Evolutionary conservation across 2,797 vertebrate genomes (phyloP), one percentile per base, ranked within the genome.

Genomic region (Dicrostonyx torquatus): DNA sequence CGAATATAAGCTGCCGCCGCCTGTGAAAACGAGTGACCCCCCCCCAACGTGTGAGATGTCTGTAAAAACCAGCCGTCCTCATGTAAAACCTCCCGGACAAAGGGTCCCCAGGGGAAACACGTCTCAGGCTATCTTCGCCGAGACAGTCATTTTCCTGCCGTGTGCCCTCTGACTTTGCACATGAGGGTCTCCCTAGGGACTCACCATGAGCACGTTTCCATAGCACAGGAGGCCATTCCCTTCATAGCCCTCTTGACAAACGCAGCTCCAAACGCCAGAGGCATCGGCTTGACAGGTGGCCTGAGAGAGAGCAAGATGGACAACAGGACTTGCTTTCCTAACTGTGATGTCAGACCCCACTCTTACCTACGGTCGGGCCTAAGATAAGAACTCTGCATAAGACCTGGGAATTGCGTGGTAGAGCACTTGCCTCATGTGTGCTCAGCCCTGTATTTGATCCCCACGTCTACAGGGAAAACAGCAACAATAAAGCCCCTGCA

Each of bases 181-280:
- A 31, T 22, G 6, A 24, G 37, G 18, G 66, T 29, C 5, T 48
- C 0, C 3, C 20, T 37, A 75, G 53, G 50, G 70, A 87, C 98
- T 98, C 97, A 99, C 99, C 97, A 98, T 97, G 10, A 98, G 98
- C 29, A 99, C 95, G 0, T 98, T 98, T 4, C 99, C 99, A 0
- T 99, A 99, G 97, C 99, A 99, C 5, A 98, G 85, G 1, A 75
- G 97, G 2, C 99, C 99, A 0, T 99, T 97, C 60, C 99, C 99
- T 76, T 97, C 60, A 0, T 99, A 99, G 4, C 98, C 99, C 0
- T 98, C 95, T 14, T 97, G 98, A 94, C 99, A 99, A 13, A 99
- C 98, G 48, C 99, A 99, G 14, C 97, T 96, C 99, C 99, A 99
- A 94, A 93, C n/a, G 5, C 66, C 98, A 15, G 98, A 97, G 29